Conservation (phyloP, 92 coral and sea anemone genomes). For the Epizoanthus scotinus region DNA sequence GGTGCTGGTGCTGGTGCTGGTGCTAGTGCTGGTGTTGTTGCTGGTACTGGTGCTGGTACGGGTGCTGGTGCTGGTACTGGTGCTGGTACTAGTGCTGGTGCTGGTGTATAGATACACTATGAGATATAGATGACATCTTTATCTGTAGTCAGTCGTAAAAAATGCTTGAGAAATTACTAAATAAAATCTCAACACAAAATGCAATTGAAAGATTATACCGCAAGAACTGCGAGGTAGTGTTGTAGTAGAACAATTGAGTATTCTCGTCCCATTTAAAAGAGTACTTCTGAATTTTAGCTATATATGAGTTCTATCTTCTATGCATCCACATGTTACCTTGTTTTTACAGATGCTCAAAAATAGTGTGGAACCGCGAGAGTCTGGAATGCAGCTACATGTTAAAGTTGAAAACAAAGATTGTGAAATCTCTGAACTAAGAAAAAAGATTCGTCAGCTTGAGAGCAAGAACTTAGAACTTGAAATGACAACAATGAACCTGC, state of each 20-base stretch:
- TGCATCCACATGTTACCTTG: not conserved
- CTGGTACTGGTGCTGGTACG: no score
- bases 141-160: not conserved
- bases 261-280: no score
- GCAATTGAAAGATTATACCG: no score
- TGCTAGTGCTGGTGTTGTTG: no score
- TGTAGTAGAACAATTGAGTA: no score
- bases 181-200: slow-evolving; percentile 1
- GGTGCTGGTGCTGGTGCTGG: no score
- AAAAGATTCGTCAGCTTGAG: not conserved
- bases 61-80: no score
- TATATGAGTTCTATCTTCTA: not conserved
- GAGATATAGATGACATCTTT: slow-evolving; percentile 1
- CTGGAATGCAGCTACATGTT: not conserved
- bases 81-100: no score
- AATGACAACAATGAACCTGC: slow-evolving; percentile 19
- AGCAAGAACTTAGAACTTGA: slow-evolving; percentile 6
- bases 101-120: not conserved
- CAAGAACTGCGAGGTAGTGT: no score
- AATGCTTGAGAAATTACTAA: slow-evolving; percentile 14
- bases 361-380: not conserved
- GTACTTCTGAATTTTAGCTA: not conserved
- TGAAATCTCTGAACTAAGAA: not conserved
- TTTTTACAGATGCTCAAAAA: slow-evolving; percentile 4
- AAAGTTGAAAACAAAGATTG: not conserved